Percentiles rank a stretch among this genome's conserved stretches.
These are phyloP conservation scores for Sisor rabdophorus DNA, from an alignment of 2,113 vertebrate species.

Conservation along the genomic window DNA sequence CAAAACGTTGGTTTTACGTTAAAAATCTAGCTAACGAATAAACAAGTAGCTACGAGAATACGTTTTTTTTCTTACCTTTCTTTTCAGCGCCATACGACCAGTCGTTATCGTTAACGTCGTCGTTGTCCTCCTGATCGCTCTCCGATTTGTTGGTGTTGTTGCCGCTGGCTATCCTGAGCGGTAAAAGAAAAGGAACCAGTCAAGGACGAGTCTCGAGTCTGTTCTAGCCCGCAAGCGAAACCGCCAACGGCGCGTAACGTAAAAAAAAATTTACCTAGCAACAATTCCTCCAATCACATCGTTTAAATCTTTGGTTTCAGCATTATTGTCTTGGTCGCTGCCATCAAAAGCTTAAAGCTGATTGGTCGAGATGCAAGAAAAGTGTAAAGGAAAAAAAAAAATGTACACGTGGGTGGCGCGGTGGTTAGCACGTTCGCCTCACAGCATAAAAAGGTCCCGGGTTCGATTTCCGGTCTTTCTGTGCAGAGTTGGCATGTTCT, in stretches of 20 bases:
- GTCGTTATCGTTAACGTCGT: slow-evolving; percentile 97
- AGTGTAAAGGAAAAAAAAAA: neutral
- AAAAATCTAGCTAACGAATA: neutral
- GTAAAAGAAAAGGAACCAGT: neutral
- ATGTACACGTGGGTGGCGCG: too few relatives aligned
- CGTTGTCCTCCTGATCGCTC: slow-evolving; percentile 97
- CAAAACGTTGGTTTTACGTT: slow-evolving; percentile 21
- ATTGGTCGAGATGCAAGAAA: neutral
- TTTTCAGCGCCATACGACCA: slow-evolving; percentile 98
- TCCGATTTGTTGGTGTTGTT: slow-evolving; percentile 98
- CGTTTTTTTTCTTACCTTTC: slow-evolving; percentile 94
- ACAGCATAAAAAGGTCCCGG: too few relatives aligned
- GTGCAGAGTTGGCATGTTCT: too few relatives aligned
- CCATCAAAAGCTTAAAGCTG: neutral
- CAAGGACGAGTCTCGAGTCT: neutral
- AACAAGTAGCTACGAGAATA: too few relatives aligned
- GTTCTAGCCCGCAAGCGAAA: neutral
- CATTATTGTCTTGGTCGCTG: too few relatives aligned
- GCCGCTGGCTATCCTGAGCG: slow-evolving; percentile 87
- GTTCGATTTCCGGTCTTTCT: too few relatives aligned
- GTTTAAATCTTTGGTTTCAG: too few relatives aligned
- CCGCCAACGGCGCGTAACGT: neutral
- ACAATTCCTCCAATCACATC: too few relatives aligned
- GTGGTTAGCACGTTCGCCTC: too few relatives aligned
- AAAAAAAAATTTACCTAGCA: too few relatives aligned